Evolutionary conservation across 2,888 invertebrate species (phyloP).

Genomic region (Drosophila subsilvestris): DNA sequence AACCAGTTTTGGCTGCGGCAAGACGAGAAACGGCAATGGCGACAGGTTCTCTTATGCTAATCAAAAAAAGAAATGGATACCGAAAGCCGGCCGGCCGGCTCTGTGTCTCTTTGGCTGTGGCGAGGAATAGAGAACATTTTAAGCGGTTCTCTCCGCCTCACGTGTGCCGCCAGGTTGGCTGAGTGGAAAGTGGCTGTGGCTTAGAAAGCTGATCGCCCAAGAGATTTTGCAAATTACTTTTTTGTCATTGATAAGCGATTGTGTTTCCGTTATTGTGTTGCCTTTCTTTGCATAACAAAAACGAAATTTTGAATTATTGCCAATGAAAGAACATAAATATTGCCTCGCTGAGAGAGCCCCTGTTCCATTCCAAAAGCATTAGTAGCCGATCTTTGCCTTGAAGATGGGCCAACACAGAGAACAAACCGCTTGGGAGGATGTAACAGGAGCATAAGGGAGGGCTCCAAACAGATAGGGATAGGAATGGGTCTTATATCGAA

Average conservation of each 20-base stretch:
- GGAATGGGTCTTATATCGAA: not conserved
- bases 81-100: conserved; percentile 38
- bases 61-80: conserved; percentile 56
- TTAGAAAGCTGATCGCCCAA: conserved; percentile 42
- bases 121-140: conserved; percentile 16
- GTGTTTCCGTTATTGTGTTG: conserved; percentile 32
- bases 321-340: not conserved
- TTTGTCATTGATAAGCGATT: conserved; percentile 21
- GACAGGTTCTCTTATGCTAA: conserved; percentile 74
- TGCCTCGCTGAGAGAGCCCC: not conserved
- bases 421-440: too few species aligned
- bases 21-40: conserved; percentile 37
- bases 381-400: too few species aligned
- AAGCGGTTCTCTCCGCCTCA: conserved; percentile 41
- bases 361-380: not conserved
- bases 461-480: too few species aligned
- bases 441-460: too few species aligned
- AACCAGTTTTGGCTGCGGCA: conserved; percentile 59
- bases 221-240: conserved; percentile 42
- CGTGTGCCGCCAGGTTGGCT: conserved; percentile 60
- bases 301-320: conserved; percentile 13
- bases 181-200: conserved; percentile 22
- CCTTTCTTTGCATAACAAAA: conserved; percentile 32
- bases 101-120: conserved; percentile 13
- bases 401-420: too few species aligned